Conservation (phyloP, 2,113 vertebrate species). For the Elephantulus edwardii region DNA sequence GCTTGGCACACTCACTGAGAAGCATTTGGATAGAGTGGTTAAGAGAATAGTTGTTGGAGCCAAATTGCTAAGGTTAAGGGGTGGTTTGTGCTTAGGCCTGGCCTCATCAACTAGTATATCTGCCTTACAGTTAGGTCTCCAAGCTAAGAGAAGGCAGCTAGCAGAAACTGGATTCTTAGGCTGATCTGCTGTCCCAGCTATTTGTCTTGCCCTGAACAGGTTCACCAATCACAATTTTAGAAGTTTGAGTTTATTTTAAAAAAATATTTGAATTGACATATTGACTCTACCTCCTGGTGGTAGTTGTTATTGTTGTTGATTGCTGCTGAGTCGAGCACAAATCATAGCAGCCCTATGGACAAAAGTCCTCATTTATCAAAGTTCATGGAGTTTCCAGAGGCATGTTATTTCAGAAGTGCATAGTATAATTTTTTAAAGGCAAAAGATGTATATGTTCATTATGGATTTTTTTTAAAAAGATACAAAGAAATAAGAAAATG, state of each 20-base stretch:
- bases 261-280: no score
- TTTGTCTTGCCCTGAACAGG: neutral
- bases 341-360: no score
- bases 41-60: neutral
- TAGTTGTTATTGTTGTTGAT: no score
- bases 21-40: neutral
- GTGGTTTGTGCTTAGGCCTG: fast-evolving
- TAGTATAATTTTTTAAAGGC: no score
- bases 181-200: fast-evolving
- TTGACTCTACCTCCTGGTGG: no score
- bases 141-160: neutral
- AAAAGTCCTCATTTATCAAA: no score
- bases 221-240: neutral
- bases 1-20: neutral
- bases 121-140: neutral
- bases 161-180: neutral
- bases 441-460: no score
- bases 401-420: no score
- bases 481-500: no score
- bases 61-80: neutral
- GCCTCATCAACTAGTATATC: neutral
- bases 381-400: no score
- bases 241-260: neutral
- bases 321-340: no score
- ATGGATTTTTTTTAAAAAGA: no score